Evolutionary conservation across 2,888 invertebrate species (phyloP).

Genomic region (Pterostichus madidus): DNA sequence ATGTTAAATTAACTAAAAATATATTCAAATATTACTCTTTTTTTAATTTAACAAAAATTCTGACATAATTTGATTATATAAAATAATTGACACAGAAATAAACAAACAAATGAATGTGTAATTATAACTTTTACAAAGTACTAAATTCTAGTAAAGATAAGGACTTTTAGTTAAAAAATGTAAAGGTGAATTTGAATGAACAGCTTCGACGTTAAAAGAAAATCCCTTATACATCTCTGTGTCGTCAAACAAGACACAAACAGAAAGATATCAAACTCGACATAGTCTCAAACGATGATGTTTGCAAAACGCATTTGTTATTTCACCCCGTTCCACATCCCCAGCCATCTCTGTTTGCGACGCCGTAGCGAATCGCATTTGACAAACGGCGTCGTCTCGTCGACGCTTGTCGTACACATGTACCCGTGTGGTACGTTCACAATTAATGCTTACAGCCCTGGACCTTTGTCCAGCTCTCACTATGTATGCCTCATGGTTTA

Average conservation of each 20-base stretch:
- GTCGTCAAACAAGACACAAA: conserved; percentile 14
- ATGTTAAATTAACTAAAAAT: too few relatives aligned
- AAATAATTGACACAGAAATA: too few relatives aligned
- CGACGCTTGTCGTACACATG: conserved; percentile 77
- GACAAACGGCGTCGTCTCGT: conserved; percentile 71
- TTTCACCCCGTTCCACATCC: conserved; percentile 19
- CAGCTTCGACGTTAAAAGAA: neutral
- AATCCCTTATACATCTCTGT: conserved; percentile 17
- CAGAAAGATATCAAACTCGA: conserved; percentile 27
- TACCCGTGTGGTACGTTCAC: conserved; percentile 69
- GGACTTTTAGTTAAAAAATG: too few relatives aligned
- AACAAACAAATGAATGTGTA: too few relatives aligned
- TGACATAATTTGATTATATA: too few relatives aligned
- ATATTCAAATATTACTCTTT: too few relatives aligned
- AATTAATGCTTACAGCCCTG: conserved; percentile 61
- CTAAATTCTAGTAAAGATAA: too few relatives aligned
- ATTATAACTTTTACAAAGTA: too few relatives aligned
- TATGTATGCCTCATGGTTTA: conserved; percentile 34
- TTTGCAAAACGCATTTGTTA: conserved; percentile 67
- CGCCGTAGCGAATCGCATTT: conserved; percentile 64
- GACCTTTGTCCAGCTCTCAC: conserved; percentile 43
- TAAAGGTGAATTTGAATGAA: too few relatives aligned
- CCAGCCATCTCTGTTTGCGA: conserved; percentile 45
- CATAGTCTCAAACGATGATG: conserved; percentile 50
- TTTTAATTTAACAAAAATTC: too few relatives aligned